phyloP scores from a whole-genome alignment of 2,113 vertebrate species.

The Chrysemys picta region DNA sequence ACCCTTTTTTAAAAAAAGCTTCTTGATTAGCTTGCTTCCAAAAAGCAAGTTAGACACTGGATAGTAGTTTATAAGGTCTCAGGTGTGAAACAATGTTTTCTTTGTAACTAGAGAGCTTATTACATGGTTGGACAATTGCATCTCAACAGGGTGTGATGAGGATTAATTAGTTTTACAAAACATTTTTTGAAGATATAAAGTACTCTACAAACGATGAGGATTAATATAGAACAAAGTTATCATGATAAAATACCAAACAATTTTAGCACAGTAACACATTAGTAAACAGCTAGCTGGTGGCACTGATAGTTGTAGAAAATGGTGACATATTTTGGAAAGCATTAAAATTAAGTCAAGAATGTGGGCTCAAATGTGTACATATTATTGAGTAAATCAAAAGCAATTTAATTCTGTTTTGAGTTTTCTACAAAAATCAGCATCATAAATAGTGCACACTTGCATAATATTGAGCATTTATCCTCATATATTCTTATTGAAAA shows the following conservation, averaged over 20 bases:
- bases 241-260: background rate
- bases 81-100: background rate
- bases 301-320: background rate
- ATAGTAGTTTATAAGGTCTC: background rate
- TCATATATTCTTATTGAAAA: constrained; percentile 14
- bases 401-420: background rate
- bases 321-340: background rate
- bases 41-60: background rate
- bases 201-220: background rate
- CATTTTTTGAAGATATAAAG: background rate
- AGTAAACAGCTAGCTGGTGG: background rate
- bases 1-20: background rate
- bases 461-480: background rate
- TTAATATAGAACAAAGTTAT: background rate
- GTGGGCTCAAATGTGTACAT: background rate
- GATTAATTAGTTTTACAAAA: background rate
- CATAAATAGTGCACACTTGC: background rate
- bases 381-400: constrained; percentile 10
- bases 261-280: background rate
- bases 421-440: background rate
- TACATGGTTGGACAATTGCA: background rate
- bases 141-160: background rate
- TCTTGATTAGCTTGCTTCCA: background rate
- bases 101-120: background rate
- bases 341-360: background rate